Evolutionary conservation across 2,797 vertebrate genomes (phyloP), one percentile per base, ranked within the genome.

Genomic region (Micropoecilia bifurca): DNA sequence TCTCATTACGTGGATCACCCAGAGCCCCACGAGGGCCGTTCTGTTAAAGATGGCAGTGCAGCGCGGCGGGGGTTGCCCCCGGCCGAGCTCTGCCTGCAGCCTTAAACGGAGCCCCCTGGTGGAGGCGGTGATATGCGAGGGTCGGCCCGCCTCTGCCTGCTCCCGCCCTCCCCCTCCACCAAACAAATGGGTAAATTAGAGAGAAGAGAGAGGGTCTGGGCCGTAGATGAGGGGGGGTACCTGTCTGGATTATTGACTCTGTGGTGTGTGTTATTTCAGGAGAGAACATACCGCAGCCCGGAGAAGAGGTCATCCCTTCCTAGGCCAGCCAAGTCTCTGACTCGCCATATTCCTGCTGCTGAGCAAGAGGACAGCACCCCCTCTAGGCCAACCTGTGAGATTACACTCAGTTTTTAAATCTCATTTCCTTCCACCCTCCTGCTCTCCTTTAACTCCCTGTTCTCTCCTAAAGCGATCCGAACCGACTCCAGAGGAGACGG

Each of bases 221-320:
- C 7, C 59, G 71, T 28, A 30, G 45, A 46, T 55, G 5, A 5
- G 33, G 33, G 33, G 4, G 5, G 41, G 36, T 25, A 3, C 1
- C 0, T 0, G 14, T 3, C 16, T 1, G 14, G 14, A 28, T 5
- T 25, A 4, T 9, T 76, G 71, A 88, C 53, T 68, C 55, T 59
- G 36, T 55, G 45, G 9, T 78, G 61, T 90, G 50, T 89, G 77
- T 87, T 28, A 20, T n/a, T 79, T 22, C 90, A 98, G 97, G 97
- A 98, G 96, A 95, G 97, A 86, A 79, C 96, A 1, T 95, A 92
- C 91, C 97, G 95, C 92, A 98, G 97, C 88, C 97, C 97, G 0
- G 97, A 98, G 92, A 98, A 98, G 89, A 97, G 97, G 78, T 98
- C 97, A 3, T 97, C 97, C 76, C 95, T 98, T 45, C 97, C 97